These are phyloP conservation scores for Drosophila watanabei DNA, from an alignment of 1,140 invertebrate genomes.

Conservation along the genomic window DNA sequence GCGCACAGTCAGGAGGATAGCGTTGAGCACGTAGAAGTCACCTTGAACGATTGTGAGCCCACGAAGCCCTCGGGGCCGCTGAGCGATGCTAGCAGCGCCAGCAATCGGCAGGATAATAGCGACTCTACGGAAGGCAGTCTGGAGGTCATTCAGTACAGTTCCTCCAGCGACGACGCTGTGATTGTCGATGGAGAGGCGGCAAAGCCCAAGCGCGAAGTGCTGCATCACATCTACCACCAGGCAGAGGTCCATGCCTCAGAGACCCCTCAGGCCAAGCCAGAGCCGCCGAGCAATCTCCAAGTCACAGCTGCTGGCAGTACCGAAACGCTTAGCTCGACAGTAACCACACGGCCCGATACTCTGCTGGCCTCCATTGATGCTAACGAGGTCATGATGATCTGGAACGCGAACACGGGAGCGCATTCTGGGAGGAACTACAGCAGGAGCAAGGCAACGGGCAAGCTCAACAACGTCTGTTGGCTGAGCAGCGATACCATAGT, in stretches of 20 bases:
- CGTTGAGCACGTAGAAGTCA: constrained; percentile 59
- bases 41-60: constrained; percentile 65
- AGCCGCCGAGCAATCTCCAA: constrained; percentile 6
- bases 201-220: constrained; percentile 69
- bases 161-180: constrained; percentile 75
- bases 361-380: constrained; percentile 70
- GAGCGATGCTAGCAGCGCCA: constrained; percentile 43
- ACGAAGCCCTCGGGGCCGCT: constrained; percentile 35
- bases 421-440: constrained; percentile 55
- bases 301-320: constrained; percentile 22
- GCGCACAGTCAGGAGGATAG: constrained; percentile 12
- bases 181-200: constrained; percentile 74
- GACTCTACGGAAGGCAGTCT: constrained; percentile 75
- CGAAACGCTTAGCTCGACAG: constrained; percentile 29
- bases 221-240: constrained; percentile 77
- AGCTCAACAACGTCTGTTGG: constrained; percentile 50
- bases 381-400: constrained; percentile 65
- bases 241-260: constrained; percentile 70
- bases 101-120: constrained; percentile 23
- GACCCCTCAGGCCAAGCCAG: constrained; percentile 18
- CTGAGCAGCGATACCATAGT: constrained; percentile 53
- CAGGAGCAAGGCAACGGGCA: constrained; percentile 30
- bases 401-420: constrained; percentile 64
- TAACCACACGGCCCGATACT: constrained; percentile 15
- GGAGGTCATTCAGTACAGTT: constrained; percentile 69